Conservation (phyloP, 2,888 invertebrate species). For the Ferdinandea cuprea region DNA sequence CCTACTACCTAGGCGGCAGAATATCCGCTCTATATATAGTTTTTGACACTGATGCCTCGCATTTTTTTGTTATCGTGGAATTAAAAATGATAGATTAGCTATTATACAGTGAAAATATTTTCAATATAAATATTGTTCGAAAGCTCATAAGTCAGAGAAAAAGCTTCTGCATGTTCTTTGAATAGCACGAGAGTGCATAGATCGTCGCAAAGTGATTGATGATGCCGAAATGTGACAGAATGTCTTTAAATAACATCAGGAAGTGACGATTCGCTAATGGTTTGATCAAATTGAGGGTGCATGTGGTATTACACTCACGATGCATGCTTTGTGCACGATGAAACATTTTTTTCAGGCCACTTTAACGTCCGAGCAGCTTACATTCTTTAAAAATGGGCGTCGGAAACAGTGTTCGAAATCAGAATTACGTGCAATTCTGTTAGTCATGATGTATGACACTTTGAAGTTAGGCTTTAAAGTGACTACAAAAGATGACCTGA, state of each 20-base stretch:
- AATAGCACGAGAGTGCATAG: slow-evolving; percentile 2
- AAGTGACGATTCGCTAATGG: background rate
- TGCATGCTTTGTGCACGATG: background rate
- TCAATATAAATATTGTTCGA: background rate
- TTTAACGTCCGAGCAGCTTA: background rate
- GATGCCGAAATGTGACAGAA: slow-evolving; percentile 11
- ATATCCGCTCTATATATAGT: background rate
- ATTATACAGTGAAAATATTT: background rate
- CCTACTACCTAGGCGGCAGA: too few species aligned
- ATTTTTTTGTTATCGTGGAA: too few species aligned
- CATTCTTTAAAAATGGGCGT: too few species aligned
- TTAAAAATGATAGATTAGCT: too few species aligned
- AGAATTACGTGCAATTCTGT: too few species aligned
- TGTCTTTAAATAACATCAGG: slow-evolving; percentile 27
- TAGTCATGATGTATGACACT: too few species aligned
- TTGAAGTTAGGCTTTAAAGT: too few species aligned
- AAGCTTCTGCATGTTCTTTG: slow-evolving; percentile 1
- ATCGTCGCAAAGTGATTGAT: background rate
- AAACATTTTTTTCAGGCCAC: too few species aligned
- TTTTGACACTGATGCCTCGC: too few species aligned
- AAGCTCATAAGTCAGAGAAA: slow-evolving; percentile 1
- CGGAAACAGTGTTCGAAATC: too few species aligned
- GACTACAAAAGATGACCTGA: too few species aligned
- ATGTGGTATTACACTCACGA: background rate
- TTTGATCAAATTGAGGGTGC: background rate